Percentiles rank a stretch among this genome's conserved stretches.
Conservation (phyloP, 2,797 vertebrate species). For the Catamblyrhynchus diadema region DNA sequence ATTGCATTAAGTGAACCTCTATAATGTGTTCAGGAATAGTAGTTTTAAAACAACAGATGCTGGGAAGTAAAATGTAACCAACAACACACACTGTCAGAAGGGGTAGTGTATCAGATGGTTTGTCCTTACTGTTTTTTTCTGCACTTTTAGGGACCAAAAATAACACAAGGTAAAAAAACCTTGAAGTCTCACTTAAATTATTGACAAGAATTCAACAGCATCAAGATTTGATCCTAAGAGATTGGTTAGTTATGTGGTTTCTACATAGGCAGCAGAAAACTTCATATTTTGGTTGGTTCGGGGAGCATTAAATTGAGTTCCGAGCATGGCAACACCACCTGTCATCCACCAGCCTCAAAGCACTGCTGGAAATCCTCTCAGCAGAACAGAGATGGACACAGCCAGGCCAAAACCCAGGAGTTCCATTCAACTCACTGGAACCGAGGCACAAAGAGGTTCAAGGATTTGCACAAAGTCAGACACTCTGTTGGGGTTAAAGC, state of each 20-base stretch:
- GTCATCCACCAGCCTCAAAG: background rate
- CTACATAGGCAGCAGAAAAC: background rate
- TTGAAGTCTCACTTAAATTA: background rate
- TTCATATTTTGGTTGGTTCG: background rate
- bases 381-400: rapidly evolving
- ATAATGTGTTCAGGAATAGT: background rate
- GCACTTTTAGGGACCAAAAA: background rate
- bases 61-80: background rate
- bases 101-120: background rate
- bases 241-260: background rate
- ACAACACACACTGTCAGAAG: background rate
- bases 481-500: background rate
- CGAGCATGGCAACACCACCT: background rate
- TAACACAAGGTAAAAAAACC: background rate
- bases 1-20: background rate
- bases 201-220: background rate
- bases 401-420: background rate
- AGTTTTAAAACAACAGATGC: background rate
- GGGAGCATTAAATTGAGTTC: background rate
- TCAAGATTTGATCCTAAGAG: background rate
- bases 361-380: background rate
- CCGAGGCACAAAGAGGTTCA: background rate
- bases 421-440: rapidly evolving
- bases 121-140: background rate
- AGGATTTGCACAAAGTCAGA: background rate